phyloP scores from a whole-genome alignment of 2,888 invertebrate genomes.

The Shargacucullia verbasci region DNA sequence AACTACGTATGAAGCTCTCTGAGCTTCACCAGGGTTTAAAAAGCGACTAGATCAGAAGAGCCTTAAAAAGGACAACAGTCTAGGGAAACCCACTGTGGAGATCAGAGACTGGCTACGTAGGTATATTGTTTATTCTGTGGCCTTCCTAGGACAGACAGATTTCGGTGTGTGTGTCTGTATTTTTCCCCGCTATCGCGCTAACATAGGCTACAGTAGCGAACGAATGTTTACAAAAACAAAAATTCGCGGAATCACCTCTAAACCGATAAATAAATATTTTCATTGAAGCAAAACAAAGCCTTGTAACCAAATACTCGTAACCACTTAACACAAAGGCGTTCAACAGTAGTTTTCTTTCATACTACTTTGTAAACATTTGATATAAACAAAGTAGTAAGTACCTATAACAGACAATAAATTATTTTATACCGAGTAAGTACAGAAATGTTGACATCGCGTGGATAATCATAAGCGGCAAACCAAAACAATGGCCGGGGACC shows the following conservation, averaged over 20 bases:
- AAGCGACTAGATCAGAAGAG: too few relatives aligned
- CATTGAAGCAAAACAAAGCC: slow-evolving; percentile 27
- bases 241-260: slow-evolving; percentile 8
- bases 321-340: slow-evolving; percentile 22
- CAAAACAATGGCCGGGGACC: slow-evolving; percentile 72
- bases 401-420: slow-evolving; percentile 15
- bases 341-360: slow-evolving; percentile 46
- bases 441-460: slow-evolving; percentile 43
- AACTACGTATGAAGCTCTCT: too few relatives aligned
- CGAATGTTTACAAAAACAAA: slow-evolving; percentile 23
- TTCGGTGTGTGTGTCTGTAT: too few relatives aligned
- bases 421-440: slow-evolving; percentile 43
- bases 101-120: too few relatives aligned
- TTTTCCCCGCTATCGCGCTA: too few relatives aligned
- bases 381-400: slow-evolving; percentile 34
- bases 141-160: too few relatives aligned
- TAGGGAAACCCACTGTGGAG: too few relatives aligned
- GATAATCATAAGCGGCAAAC: slow-evolving; percentile 50
- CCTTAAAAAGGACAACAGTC: too few relatives aligned
- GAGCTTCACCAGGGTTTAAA: too few relatives aligned
- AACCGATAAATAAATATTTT: slow-evolving; percentile 29
- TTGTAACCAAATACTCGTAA: slow-evolving; percentile 21
- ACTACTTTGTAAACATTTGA: slow-evolving; percentile 40
- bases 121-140: too few relatives aligned
- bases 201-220: not conserved